Evolutionary conservation across 2,888 invertebrate genomes (phyloP).

Genomic region (Periphyllus acericola): DNA sequence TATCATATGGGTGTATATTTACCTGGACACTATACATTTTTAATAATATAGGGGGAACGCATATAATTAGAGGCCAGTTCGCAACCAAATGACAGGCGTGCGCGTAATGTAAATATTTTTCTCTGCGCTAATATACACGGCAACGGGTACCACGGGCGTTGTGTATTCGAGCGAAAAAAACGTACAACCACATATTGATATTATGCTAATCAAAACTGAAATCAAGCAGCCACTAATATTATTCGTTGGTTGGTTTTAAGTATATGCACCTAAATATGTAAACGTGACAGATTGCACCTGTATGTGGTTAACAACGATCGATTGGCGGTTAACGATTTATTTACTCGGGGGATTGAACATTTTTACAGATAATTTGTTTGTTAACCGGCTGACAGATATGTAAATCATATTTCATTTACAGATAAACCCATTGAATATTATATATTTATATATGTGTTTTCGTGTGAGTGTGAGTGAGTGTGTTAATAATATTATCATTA

Average conservation of each 20-base stretch:
- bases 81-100: neutral
- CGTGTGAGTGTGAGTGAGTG: too few relatives aligned
- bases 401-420: neutral
- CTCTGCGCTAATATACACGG: neutral
- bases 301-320: neutral
- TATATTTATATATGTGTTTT: neutral
- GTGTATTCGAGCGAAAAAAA: neutral
- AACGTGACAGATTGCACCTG: neutral
- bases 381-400: neutral
- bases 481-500: neutral
- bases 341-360: neutral
- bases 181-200: neutral
- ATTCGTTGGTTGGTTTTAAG: neutral
- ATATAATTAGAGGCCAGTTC: neutral
- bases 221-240: neutral
- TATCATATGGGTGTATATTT: too few relatives aligned
- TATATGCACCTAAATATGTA: neutral
- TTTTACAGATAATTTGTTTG: neutral
- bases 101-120: neutral
- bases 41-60: too few relatives aligned
- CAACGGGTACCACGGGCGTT: neutral
- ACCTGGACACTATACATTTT: too few relatives aligned
- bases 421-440: neutral
- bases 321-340: neutral
- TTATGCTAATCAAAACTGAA: neutral